Conservation (phyloP, 2,888 invertebrate genomes). For the Noctuana brunneofusca region DNA sequence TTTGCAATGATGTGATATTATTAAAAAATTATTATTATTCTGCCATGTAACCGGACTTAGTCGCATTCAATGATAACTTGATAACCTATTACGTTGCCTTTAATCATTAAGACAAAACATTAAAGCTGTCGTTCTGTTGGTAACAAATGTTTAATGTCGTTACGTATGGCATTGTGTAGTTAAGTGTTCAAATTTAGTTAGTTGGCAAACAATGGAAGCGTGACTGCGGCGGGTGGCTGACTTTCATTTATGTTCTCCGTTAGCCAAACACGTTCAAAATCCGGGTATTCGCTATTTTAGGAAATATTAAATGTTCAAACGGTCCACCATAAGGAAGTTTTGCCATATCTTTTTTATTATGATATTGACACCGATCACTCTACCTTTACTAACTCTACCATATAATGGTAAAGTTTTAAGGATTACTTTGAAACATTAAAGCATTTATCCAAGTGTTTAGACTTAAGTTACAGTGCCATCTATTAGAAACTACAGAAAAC, state of each 20-base stretch:
- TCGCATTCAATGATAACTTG: background rate
- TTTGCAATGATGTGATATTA: too few relatives aligned
- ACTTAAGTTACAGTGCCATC: slow-evolving; percentile 51
- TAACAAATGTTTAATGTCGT: slow-evolving; percentile 32
- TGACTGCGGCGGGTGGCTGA: slow-evolving; percentile 62
- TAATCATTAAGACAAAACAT: background rate
- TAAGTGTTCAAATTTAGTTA: slow-evolving; percentile 62
- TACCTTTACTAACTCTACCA: background rate
- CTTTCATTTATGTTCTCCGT: slow-evolving; percentile 56
- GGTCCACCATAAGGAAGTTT: background rate
- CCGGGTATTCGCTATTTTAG: slow-evolving; percentile 20
- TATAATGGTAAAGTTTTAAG: too few relatives aligned
- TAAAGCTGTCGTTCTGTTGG: slow-evolving; percentile 5
- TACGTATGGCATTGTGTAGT: slow-evolving; percentile 51
- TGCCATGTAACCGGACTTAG: too few relatives aligned
- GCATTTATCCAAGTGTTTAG: background rate
- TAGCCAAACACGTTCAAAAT: slow-evolving; percentile 35
- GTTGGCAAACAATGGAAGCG: slow-evolving; percentile 69
- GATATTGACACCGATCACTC: background rate
- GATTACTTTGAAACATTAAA: too few relatives aligned
- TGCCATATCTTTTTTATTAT: slow-evolving; percentile 4
- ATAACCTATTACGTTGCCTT: background rate
- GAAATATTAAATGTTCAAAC: slow-evolving; percentile 8
- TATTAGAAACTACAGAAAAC: slow-evolving; percentile 36
- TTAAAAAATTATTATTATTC: too few relatives aligned